phyloP scores from a whole-genome alignment of 2,113 vertebrate genomes.

The Amazona vittata region DNA sequence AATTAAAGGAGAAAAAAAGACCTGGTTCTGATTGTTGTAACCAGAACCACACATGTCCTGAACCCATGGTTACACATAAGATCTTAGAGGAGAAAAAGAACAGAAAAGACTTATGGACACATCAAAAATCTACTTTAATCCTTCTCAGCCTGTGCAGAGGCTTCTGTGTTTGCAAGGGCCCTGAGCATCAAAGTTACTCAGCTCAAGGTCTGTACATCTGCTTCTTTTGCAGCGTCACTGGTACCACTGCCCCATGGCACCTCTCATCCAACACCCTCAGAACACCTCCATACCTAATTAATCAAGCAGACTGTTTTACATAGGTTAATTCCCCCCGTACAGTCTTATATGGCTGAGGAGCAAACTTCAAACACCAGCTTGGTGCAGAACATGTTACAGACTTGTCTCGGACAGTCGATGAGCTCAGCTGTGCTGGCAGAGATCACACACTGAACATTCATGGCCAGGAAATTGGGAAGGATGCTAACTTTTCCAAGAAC shows the following conservation, averaged over 20 bases:
- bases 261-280: neutral
- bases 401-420: accelerated
- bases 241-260: neutral
- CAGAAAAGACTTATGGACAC: neutral
- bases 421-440: neutral
- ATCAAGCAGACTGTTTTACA: neutral
- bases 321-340: neutral
- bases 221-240: neutral
- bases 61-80: neutral
- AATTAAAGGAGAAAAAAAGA: neutral
- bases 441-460: accelerated
- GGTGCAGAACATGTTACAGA: neutral
- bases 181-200: neutral
- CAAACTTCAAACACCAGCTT: neutral
- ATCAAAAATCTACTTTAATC: neutral
- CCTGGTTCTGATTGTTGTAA: neutral
- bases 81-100: neutral
- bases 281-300: neutral
- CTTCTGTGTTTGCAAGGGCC: neutral
- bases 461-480: neutral
- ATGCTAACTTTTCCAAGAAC: neutral
- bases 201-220: neutral
- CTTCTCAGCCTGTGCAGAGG: neutral
- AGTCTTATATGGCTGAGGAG: neutral
- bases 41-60: neutral